Percentiles rank a stretch among this genome's conserved stretches.
Conservation (phyloP, 2,113 vertebrate species). For the Scalopus aquaticus region DNA sequence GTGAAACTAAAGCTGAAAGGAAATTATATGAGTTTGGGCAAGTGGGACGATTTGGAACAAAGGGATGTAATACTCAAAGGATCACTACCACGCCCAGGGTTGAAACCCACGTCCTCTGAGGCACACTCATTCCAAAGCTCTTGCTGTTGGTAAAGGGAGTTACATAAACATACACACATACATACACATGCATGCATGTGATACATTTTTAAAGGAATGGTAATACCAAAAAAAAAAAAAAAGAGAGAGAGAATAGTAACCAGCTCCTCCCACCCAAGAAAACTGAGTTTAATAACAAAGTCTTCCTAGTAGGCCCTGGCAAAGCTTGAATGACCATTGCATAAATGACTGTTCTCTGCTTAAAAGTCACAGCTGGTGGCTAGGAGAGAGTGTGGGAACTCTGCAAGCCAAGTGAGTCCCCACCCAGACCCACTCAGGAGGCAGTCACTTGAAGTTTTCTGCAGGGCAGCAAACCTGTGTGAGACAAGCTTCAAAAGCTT, state of each 20-base stretch:
- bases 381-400: background rate
- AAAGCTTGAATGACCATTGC: background rate
- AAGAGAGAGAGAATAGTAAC: background rate
- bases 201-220: background rate
- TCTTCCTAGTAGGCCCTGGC: background rate
- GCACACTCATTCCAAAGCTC: background rate
- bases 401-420: background rate
- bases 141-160: background rate
- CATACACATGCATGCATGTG: background rate
- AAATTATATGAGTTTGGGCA: background rate
- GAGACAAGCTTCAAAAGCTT: slow-evolving; percentile 34
- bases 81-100: background rate
- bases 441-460: background rate
- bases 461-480: background rate
- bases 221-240: background rate
- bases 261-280: background rate
- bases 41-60: background rate
- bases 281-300: background rate
- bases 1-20: background rate
- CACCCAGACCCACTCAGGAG: background rate
- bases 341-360: background rate
- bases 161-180: background rate
- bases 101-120: background rate
- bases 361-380: background rate
- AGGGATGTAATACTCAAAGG: background rate